Evolutionary conservation across 2,888 invertebrate genomes (phyloP).

Genomic region (Sarcophaga carnaria): DNA sequence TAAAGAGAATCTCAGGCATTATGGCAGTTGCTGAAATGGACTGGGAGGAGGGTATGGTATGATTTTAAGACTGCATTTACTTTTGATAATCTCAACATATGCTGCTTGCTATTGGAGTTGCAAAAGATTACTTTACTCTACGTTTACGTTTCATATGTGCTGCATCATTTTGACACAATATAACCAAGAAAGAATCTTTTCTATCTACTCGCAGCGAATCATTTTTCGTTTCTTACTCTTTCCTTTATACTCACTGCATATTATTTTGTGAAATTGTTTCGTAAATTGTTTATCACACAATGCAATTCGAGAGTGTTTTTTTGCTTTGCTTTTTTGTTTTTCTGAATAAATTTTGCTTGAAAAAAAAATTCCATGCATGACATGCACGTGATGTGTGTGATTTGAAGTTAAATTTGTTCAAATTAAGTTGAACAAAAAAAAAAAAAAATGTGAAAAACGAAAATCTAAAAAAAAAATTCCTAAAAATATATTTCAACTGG

Average conservation of each 20-base stretch:
- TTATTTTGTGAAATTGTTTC: constrained; percentile 71
- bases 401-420: constrained; percentile 69
- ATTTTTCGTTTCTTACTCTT: too few species aligned
- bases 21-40: neutral
- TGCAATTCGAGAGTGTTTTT: constrained; percentile 41
- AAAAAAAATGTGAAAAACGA: neutral
- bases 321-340: constrained; percentile 15
- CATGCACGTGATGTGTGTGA: constrained; percentile 71
- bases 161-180: constrained; percentile 67
- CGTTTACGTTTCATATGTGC: constrained; percentile 49
- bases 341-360: constrained; percentile 56
- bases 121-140: constrained; percentile 58
- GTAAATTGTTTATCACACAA: constrained; percentile 72
- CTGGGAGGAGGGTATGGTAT: neutral
- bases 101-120: constrained; percentile 19
- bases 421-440: constrained; percentile 60
- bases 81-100: constrained; percentile 68
- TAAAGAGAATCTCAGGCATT: neutral
- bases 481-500: neutral
- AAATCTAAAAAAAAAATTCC: neutral
- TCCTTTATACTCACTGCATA: constrained; percentile 3
- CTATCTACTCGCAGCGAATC: neutral
- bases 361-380: constrained; percentile 70
- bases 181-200: constrained; percentile 28
- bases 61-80: constrained; percentile 44